Evolutionary conservation across 1,140 invertebrate species (phyloP), one percentile per base, ranked within the genome.

Genomic region (Apolygus lucorum): DNA sequence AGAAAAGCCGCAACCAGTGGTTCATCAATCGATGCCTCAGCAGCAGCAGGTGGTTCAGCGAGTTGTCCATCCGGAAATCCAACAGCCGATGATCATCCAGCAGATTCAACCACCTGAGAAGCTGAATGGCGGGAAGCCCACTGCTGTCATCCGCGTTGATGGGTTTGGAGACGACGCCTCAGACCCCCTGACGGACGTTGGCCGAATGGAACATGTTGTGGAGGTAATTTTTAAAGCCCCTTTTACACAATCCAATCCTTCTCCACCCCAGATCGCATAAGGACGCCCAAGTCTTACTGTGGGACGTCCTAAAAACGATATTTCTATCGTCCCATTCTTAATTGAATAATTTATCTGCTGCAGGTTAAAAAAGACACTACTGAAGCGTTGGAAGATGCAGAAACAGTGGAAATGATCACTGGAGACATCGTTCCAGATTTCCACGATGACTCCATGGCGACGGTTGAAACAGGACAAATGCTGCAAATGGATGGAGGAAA

Each of bases 381-480:
- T 2, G 69, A 69, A 21, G 52, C 26, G 21, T 28, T 26, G 26
- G 64, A 28, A 14, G 28, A 26, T n/a, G 14, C 68, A 8, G 73
- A 74, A 72, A 73, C 73, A 26, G 74, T 74, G 0, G 73, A 74
- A 28, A 73, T 74, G 70, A 75, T 75, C n/a, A 67, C 72, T 13
- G 68, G 59, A 0, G 71, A 70, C 27, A 70, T 64, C 27, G 71
- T 22, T 2, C 63, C 68, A 22, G 68, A 70, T 62, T 67, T 52
- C 8, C 65, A 34, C 1, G 69, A 59, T n/a, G 65, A 27, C 0
- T 26, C 63, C 14, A 25, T 14, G 1, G 64, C 28, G 4, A 14
- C 26, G 22, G 54, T 59, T 14, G 63, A 66, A 1, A 29, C 13
- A 24, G 52, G 63, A 2, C 52, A 72, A 28, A 64, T 70, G 68